Conservation (phyloP, 2,888 invertebrate species). For the Nemapogon koenigi region DNA sequence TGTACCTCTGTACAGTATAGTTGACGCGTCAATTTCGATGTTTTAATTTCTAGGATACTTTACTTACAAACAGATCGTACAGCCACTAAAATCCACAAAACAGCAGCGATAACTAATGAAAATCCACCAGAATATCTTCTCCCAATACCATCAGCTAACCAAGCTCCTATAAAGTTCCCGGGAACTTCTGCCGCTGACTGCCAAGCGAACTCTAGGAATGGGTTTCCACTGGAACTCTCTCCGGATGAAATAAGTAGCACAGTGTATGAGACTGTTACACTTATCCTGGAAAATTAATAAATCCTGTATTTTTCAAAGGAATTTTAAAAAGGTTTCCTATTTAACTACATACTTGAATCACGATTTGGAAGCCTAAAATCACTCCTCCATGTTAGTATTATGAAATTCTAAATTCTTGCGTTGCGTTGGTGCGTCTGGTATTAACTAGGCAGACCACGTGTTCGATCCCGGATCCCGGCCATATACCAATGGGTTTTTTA, state of each 20-base stretch:
- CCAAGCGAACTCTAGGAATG: slow-evolving; percentile 69
- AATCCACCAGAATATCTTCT: slow-evolving; percentile 28
- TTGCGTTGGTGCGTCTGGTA: no score
- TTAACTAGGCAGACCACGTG: no score
- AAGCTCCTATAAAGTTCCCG: slow-evolving; percentile 64
- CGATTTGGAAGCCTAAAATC: no score
- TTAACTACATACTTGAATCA: no score
- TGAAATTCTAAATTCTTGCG: no score
- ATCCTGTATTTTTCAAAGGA: no score
- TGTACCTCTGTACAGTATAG: no score
- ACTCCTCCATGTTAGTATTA: no score
- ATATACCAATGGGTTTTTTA: no score
- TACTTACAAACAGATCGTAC: slow-evolving; percentile 24
- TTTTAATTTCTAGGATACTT: slow-evolving; percentile 5
- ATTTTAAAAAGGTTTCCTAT: no score
- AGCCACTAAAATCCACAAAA: slow-evolving; percentile 26
- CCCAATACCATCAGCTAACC: slow-evolving; percentile 35
- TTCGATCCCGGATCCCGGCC: no score
- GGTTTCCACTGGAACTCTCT: slow-evolving; percentile 66
- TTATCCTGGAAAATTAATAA: slow-evolving; percentile 37
- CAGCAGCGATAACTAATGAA: slow-evolving; percentile 23
- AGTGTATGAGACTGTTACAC: slow-evolving; percentile 54
- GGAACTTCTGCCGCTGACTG: slow-evolving; percentile 70
- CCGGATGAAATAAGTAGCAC: slow-evolving; percentile 51
- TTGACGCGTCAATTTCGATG: no score